phyloP scores from a whole-genome alignment of 2,797 vertebrate genomes.

The Chaenodraco wilsoni region DNA sequence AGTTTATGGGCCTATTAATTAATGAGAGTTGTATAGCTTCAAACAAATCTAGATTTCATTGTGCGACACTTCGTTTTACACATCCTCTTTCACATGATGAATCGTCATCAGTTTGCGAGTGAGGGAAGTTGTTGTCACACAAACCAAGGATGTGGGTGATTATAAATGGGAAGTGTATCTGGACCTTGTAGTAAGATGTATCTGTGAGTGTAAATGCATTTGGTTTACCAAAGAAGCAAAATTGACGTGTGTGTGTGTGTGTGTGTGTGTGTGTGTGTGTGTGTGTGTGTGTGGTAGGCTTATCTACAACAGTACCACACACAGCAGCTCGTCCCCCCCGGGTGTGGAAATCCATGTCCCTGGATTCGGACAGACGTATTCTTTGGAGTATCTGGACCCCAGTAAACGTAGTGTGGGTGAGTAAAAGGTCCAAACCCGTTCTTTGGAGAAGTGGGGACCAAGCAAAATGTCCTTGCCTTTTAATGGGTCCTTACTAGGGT shows the following conservation, averaged over 20 bases:
- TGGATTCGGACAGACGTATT: constrained; percentile 93
- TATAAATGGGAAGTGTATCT: constrained; percentile 25
- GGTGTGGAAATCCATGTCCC: constrained; percentile 93
- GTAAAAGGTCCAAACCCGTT: constrained; percentile 52
- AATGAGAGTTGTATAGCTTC: neutral
- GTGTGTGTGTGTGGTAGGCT: constrained; percentile 77
- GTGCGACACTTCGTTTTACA: neutral
- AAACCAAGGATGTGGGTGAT: neutral
- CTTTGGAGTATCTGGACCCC: constrained; percentile 96
- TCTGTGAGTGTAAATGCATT: neutral
- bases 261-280: neutral
- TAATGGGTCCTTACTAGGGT: neutral
- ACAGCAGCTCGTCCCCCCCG: constrained; percentile 85
- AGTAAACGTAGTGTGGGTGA: constrained; percentile 92
- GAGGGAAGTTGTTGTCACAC: constrained; percentile 19
- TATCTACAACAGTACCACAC: constrained; percentile 91
- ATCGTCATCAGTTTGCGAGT: neutral
- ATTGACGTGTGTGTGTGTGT: constrained; percentile 15
- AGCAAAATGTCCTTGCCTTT: neutral
- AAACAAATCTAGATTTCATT: too few relatives aligned
- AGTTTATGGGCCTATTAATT: neutral
- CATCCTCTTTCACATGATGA: constrained; percentile 11
- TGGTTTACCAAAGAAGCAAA: constrained; percentile 22
- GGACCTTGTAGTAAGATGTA: neutral
- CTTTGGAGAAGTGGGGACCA: neutral